phyloP scores from a whole-genome alignment of 2,888 invertebrate species.

The Adineta ricciae region DNA sequence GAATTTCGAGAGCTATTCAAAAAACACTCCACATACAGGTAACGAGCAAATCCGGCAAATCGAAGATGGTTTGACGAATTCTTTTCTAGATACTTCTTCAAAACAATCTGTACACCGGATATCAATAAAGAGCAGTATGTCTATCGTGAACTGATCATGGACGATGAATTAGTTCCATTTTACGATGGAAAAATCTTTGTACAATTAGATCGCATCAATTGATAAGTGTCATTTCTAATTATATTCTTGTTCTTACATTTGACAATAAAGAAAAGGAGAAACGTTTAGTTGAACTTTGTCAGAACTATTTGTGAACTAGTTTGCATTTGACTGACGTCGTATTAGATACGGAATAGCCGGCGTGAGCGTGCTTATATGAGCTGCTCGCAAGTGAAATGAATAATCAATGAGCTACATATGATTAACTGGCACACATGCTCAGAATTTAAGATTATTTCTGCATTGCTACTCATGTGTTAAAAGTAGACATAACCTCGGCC shows the following conservation, averaged over 20 bases:
- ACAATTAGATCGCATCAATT: background rate
- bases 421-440: background rate
- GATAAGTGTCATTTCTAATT: background rate
- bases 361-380: too few relatives aligned
- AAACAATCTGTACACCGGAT: background rate
- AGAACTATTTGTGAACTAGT: too few relatives aligned
- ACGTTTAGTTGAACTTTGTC: too few relatives aligned
- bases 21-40: background rate
- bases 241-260: background rate
- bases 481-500: background rate
- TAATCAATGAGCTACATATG: background rate
- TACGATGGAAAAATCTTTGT: constrained; percentile 14
- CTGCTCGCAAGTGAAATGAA: constrained; percentile 47
- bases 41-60: background rate
- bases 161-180: constrained; percentile 19
- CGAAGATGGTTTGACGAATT: too few relatives aligned
- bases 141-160: background rate
- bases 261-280: too few relatives aligned
- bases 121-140: constrained; percentile 6
- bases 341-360: too few relatives aligned
- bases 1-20: constrained; percentile 9
- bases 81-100: background rate
- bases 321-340: too few relatives aligned
- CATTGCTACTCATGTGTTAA: background rate
- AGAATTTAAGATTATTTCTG: background rate